These are phyloP conservation scores for Trachelus tabidus DNA, from an alignment of 2,888 invertebrate genomes.

Conservation along the genomic window DNA sequence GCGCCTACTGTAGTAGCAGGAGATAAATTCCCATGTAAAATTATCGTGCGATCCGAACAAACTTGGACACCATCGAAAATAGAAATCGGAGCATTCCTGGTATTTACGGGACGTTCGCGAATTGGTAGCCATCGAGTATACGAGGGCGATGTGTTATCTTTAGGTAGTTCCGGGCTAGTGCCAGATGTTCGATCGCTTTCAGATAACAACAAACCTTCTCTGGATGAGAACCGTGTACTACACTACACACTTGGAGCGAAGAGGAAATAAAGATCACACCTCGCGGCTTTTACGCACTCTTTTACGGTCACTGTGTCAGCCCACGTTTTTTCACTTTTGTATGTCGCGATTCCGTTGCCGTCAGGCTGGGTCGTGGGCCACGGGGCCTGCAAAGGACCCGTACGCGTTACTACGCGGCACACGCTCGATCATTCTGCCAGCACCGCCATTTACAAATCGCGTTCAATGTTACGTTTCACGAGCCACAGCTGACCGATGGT, in stretches of 20 bases:
- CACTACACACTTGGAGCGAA: constrained; percentile 10
- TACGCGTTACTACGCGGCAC: constrained; percentile 46
- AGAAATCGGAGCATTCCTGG: neutral
- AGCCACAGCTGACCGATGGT: constrained; percentile 22
- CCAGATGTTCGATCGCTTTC: neutral
- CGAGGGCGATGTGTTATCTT: neutral
- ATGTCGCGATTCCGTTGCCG: constrained; percentile 22
- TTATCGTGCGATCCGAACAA: neutral
- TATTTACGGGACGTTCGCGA: neutral
- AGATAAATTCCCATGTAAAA: neutral
- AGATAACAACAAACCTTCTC: neutral
- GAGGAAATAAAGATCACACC: neutral
- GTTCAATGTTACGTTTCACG: constrained; percentile 23
- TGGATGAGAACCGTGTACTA: neutral
- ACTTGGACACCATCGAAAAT: neutral
- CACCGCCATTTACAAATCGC: constrained; percentile 54
- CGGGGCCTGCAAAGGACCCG: constrained; percentile 51
- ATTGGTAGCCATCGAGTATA: neutral
- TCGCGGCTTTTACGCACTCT: constrained; percentile 7
- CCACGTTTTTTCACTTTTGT: constrained; percentile 1
- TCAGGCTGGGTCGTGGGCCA: constrained; percentile 45
- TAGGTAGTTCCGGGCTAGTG: neutral
- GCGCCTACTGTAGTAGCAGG: neutral
- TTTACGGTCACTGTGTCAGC: neutral
- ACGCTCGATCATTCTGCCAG: constrained; percentile 47